Conservation (phyloP, 2,888 invertebrate species). For the Argynnis bischoffii region DNA sequence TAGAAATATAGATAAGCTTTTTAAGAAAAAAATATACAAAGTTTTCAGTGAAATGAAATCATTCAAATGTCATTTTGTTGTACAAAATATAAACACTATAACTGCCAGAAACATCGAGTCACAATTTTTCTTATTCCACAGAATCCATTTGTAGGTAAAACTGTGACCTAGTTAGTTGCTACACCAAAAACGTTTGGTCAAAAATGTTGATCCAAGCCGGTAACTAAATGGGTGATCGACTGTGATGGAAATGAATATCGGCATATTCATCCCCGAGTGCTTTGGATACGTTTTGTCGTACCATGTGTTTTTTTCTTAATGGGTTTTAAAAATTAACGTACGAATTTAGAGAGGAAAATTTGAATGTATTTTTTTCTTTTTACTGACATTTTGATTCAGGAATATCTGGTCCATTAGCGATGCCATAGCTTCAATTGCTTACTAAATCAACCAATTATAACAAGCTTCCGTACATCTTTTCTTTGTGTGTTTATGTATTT, state of each 20-base stretch:
- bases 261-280: conserved; percentile 20
- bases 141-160: not conserved
- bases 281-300: not conserved
- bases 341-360: not conserved
- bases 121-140: not conserved
- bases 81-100: too few species aligned
- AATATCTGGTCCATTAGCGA: too few species aligned
- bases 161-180: conserved; percentile 13
- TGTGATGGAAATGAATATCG: conserved; percentile 29
- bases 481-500: too few species aligned
- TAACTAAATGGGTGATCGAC: conserved; percentile 28
- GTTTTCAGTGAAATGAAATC: too few species aligned
- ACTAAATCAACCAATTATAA: too few species aligned
- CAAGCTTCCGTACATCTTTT: too few species aligned
- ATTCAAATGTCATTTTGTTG: too few species aligned
- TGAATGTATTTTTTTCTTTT: not conserved
- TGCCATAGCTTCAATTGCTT: too few species aligned
- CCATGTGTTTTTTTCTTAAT: not conserved
- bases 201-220: conserved; percentile 24
- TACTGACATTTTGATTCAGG: too few species aligned
- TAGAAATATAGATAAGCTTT: too few species aligned
- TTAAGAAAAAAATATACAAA: not conserved
- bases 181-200: conserved; percentile 18
- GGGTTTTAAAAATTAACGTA: not conserved
- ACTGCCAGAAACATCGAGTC: not conserved